These are phyloP conservation scores for Strongylocentrotus purpuratus DNA, from an alignment of 35 echinoderm and acorn worm genomes.

Conservation along the genomic window DNA sequence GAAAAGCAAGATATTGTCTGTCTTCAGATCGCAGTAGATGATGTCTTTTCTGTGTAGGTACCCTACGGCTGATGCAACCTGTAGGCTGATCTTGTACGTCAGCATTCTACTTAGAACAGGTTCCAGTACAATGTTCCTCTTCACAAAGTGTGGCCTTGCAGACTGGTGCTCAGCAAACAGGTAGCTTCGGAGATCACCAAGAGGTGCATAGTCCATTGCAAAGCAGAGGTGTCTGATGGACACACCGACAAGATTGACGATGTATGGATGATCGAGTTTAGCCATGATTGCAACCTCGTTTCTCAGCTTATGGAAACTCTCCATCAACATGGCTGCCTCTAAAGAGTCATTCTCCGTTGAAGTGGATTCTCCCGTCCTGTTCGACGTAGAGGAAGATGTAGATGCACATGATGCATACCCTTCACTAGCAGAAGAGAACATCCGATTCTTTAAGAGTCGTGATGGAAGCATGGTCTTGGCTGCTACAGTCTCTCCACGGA, in stretches of 20 bases:
- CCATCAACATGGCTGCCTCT: conserved; percentile 36
- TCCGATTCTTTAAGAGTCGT: background rate
- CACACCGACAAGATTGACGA: conserved; percentile 61
- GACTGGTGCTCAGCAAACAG: conserved; percentile 30
- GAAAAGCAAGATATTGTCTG: conserved; percentile 76
- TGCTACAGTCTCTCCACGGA: conserved; percentile 54
- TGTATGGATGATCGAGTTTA: conserved; percentile 61
- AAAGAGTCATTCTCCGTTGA: background rate
- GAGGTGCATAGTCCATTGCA: conserved; percentile 76
- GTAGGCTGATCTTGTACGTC: conserved; percentile 71
- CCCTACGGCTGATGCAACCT: conserved; percentile 58
- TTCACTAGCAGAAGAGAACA: conserved; percentile 9
- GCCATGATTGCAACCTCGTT: conserved; percentile 73
- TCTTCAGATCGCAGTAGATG: conserved; percentile 81
- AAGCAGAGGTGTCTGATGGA: conserved; percentile 70
- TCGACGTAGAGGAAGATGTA: background rate
- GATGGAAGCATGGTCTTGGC: conserved; percentile 57
- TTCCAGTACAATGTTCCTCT: conserved; percentile 13
- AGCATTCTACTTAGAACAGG: conserved; percentile 49
- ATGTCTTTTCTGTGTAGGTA: conserved; percentile 66
- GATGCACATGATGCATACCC: conserved; percentile 21
- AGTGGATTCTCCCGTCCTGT: background rate
- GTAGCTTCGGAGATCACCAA: conserved; percentile 59
- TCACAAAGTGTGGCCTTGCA: background rate
- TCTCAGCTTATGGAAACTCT: conserved; percentile 61